Evolutionary conservation across 2,888 invertebrate species (phyloP).

Genomic region (Trissonchulus sp.): DNA sequence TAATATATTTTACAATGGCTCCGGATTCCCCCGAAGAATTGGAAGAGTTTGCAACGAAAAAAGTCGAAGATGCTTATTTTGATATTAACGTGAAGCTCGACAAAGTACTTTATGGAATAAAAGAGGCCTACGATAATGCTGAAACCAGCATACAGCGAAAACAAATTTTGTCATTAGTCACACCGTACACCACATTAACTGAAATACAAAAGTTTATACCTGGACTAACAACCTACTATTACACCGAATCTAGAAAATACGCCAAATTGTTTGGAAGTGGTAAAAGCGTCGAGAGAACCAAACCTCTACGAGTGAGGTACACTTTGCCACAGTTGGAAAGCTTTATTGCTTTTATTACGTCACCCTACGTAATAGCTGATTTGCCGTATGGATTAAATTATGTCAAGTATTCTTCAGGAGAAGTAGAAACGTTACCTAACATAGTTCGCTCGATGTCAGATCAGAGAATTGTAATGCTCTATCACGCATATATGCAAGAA

Average conservation of each 20-base stretch:
- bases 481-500: constrained; percentile 1
- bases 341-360: constrained; percentile 12
- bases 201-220: constrained; percentile 9
- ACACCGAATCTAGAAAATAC: background rate
- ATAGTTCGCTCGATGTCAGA: background rate
- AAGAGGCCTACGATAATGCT: background rate
- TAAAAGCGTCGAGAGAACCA: background rate
- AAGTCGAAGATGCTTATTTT: too few species aligned
- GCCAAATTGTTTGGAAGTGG: background rate
- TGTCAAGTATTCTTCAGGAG: background rate
- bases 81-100: background rate
- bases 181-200: background rate
- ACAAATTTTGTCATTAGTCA: background rate
- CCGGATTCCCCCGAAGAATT: background rate
- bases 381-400: background rate
- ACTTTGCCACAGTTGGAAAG: background rate
- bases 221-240: background rate
- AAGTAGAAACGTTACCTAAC: background rate
- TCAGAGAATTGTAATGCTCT: background rate
- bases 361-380: constrained; percentile 10
- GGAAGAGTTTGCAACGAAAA: background rate
- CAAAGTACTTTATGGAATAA: background rate
- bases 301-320: background rate
- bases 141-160: background rate
- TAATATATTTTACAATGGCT: constrained; percentile 6